Base-by-base conservation (phyloP, 2,113 vertebrate species). In the Gobiocypris rarus region DNA sequence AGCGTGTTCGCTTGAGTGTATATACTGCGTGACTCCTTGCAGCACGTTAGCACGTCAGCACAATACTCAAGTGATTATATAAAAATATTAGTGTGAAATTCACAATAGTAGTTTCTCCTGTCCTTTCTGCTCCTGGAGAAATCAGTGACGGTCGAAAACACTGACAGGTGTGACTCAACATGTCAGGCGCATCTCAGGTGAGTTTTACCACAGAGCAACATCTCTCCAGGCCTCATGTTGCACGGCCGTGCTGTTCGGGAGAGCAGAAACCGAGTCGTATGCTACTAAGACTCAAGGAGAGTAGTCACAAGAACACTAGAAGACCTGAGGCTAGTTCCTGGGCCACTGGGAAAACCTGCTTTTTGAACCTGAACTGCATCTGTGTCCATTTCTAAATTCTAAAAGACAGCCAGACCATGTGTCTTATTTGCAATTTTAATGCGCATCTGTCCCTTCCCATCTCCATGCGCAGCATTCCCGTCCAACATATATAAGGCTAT, bases 301-400 rank as follows among this genome's bases (percentile, higher is more conserved):
- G 43, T 28, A 80, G 59, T 48, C 43, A 67, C 41, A 50, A 65
- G 77, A 67, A 80, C 77, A 50, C 78, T 9, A n/a, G 15, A n/a
- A 67, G 78, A 80, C 78, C 78, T 31, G 78, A 80, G 78, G 59
- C 59, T 63, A 67, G 59, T 50, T 80, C 45, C 59, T 28, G 15
- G 77, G 43, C 77, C 77, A 50, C 15, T 50, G 78, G 78, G 59
- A 50, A 80, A 80, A 67, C 59, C 59, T 65, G 78, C 61, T 63
- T 80, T 80, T 80, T 80, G 59, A 80, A 80, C 78, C 78, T 67
- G 43, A 80, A 80, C 78, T 52, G n/a, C 43, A 80, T 65, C 59
- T 50, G 59, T 67, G 43, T 80, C 48, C 43, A 50, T 80, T 67
- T 80, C 24, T 45, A 48, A 45, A 63, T 63, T 61, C 43, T 48